Percentiles rank a stretch among this genome's conserved stretches.
phyloP scores from a whole-genome alignment of 1,140 invertebrate genomes.

The Sminthurinus signatus region DNA sequence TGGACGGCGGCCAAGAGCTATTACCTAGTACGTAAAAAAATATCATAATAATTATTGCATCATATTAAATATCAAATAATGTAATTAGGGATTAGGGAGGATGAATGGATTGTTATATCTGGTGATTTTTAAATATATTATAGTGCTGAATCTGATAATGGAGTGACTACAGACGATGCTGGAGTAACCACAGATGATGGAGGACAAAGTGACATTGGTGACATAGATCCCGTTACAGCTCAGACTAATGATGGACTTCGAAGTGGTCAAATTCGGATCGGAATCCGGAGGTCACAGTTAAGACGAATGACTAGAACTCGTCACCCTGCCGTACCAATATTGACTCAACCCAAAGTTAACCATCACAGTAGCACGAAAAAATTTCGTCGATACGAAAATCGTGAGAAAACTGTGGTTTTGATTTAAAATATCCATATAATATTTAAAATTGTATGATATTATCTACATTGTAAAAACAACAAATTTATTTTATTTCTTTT shows the following conservation, averaged over 20 bases:
- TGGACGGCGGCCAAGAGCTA: too few species aligned
- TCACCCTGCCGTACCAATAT: conserved; percentile 25
- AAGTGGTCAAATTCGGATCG: too few species aligned
- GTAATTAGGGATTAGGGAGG: too few species aligned
- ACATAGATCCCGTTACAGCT: too few species aligned
- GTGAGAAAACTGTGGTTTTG: background rate
- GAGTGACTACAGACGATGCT: too few species aligned
- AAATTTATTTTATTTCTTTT: background rate
- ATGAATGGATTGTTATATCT: too few species aligned
- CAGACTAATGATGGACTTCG: background rate
- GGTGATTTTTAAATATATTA: too few species aligned
- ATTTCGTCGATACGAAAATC: conserved; percentile 30
- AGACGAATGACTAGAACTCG: conserved; percentile 9
- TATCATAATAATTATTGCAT: too few species aligned
- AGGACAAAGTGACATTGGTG: background rate
- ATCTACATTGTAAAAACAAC: background rate
- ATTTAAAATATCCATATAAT: too few species aligned
- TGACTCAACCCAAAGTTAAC: conserved; percentile 5
- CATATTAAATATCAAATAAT: too few species aligned
- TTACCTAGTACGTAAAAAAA: too few species aligned
- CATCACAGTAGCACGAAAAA: conserved; percentile 18
- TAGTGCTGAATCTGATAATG: too few species aligned
- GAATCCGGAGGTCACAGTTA: conserved; percentile 8
- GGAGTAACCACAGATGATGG: background rate
- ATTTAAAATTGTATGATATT: background rate